A percentile compares a stretch with the other conserved stretches of the same genome.
Conservation (phyloP, 2,888 invertebrate species). For the Campopleginae sp. region DNA sequence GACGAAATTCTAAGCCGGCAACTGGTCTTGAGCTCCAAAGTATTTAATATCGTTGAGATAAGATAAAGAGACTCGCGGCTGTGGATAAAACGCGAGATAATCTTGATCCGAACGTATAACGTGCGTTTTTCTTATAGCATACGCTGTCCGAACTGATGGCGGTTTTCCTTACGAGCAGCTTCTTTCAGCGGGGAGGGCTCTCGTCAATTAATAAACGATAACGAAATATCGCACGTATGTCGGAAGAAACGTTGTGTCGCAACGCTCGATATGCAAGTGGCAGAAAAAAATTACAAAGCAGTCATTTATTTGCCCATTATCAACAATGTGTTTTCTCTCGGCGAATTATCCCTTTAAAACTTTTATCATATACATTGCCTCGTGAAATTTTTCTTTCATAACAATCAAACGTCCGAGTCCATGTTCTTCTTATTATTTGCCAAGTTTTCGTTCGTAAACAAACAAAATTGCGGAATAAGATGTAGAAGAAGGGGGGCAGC, state of each 20-base stretch:
- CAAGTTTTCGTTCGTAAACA: not conserved
- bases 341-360: not conserved
- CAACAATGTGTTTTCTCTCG: not conserved
- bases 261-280: not conserved
- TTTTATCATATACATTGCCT: not conserved
- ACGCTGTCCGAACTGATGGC: conserved; percentile 6
- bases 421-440: not conserved
- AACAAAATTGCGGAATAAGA: not conserved
- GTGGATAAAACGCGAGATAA: conserved; percentile 54
- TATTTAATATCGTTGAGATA: conserved; percentile 49
- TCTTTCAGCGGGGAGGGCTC: conserved; percentile 13
- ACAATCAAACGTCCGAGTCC: not conserved
- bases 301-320: not conserved
- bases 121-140: not conserved
- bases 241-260: conserved; percentile 16
- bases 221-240: conserved; percentile 44
- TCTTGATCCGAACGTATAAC: conserved; percentile 43
- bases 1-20: conserved; percentile 45
- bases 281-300: conserved; percentile 5
- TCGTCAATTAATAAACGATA: conserved; percentile 45
- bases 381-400: not conserved
- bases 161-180: not conserved
- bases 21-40: conserved; percentile 45
- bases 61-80: conserved; percentile 56
- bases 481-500: too few species aligned